Evolutionary conservation across 2,113 vertebrate genomes (phyloP).

Genomic region (Microcebus lehilahytsara): DNA sequence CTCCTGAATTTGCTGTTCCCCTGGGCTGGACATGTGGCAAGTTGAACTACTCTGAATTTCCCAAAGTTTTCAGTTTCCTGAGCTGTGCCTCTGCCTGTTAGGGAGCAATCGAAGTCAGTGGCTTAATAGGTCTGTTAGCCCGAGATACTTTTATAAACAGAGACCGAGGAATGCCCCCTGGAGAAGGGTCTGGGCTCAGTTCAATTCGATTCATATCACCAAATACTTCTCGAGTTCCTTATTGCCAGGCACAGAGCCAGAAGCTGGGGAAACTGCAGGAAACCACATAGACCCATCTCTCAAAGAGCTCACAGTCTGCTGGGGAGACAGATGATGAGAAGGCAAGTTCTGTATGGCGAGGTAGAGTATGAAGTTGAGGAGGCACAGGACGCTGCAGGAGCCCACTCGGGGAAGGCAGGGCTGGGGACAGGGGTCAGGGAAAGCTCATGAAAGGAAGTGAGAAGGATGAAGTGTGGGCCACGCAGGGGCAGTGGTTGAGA

Average conservation of each 20-base stretch:
- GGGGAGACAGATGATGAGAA: not conserved
- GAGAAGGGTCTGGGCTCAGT: not conserved
- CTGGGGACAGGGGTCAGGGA: not conserved
- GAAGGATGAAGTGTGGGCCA: not conserved
- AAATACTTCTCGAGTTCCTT: not conserved
- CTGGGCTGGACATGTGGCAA: not conserved
- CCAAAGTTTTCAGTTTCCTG: not conserved
- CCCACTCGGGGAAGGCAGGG: not conserved
- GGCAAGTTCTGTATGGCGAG: not conserved
- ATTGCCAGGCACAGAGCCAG: not conserved
- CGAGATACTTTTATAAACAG: not conserved
- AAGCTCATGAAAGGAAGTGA: not conserved
- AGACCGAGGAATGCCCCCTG: not conserved
- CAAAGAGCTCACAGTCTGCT: not conserved
- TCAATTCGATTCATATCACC: not conserved
- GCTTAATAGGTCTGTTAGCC: not conserved
- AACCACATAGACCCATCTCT: not conserved
- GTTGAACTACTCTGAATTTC: not conserved
- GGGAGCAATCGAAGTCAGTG: not conserved
- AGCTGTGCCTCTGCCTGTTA: not conserved
- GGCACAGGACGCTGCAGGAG: not conserved
- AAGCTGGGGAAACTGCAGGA: not conserved
- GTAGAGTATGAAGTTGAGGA: not conserved
- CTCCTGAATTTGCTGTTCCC: not conserved
- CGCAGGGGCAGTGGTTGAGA: not conserved